Conservation (phyloP, 1,140 invertebrate genomes). For the Varroa destructor region DNA sequence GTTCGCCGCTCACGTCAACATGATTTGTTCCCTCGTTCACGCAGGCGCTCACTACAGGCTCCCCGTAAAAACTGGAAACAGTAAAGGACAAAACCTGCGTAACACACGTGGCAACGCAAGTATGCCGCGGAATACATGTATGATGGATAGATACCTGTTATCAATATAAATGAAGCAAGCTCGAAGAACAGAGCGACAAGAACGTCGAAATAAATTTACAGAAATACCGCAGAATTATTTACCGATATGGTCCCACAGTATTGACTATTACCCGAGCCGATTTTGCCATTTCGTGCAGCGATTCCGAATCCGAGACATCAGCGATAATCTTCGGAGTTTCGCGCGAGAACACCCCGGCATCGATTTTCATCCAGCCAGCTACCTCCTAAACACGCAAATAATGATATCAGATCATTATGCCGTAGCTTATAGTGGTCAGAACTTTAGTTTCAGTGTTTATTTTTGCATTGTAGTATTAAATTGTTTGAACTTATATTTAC, state of each 20-base stretch:
- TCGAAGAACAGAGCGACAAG: no score
- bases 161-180: no score
- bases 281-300: constrained; percentile 58
- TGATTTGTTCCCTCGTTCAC: constrained; percentile 65
- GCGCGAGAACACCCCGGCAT: not conserved
- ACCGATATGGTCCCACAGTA: constrained; percentile 49
- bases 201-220: no score
- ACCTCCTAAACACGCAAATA: not conserved
- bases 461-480: no score
- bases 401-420: no score
- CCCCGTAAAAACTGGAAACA: constrained; percentile 54
- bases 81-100: no score
- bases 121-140: no score
- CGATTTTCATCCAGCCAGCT: constrained; percentile 2
- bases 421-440: no score
- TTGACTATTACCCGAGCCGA: constrained; percentile 63
- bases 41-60: constrained; percentile 78
- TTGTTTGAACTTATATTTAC: no score
- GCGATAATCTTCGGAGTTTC: constrained; percentile 54
- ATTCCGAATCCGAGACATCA: constrained; percentile 56
- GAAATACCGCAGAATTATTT: no score
- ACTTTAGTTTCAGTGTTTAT: no score
- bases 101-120: constrained; percentile 40
- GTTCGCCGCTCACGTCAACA: constrained; percentile 81
- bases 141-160: no score